phyloP scores from a whole-genome alignment of 2,113 vertebrate genomes.

The Campylomormyrus tamandua region DNA sequence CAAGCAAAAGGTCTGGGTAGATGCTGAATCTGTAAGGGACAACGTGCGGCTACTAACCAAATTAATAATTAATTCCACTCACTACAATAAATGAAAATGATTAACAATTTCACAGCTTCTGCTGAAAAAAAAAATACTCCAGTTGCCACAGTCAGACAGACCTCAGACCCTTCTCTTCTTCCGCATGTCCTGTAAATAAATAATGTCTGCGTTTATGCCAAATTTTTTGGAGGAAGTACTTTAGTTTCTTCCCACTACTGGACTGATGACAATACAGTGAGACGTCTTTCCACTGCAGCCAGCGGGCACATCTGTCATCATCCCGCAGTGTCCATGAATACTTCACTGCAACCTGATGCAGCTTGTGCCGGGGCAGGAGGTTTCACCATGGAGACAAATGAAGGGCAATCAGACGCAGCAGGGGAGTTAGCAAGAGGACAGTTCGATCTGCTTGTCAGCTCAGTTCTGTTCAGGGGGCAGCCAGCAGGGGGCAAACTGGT shows the following conservation, averaged over 20 bases:
- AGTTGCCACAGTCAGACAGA: not conserved
- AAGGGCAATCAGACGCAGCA: not conserved
- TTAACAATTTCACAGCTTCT: not conserved
- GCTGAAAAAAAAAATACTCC: not conserved
- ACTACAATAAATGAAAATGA: not conserved
- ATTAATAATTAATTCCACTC: not conserved
- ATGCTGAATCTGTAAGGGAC: not conserved
- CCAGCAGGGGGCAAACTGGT: not conserved
- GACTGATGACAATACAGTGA: not conserved
- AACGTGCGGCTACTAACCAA: not conserved
- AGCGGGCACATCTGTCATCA: not conserved
- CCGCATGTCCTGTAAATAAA: not conserved
- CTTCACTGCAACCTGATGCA: not conserved
- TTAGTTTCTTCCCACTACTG: not conserved
- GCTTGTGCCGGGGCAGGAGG: too few relatives aligned
- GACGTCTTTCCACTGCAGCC: not conserved
- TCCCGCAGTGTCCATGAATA: not conserved
- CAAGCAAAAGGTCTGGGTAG: too few relatives aligned
- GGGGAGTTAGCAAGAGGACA: not conserved
- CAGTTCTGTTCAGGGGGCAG: too few relatives aligned
- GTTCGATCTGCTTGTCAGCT: not conserved
- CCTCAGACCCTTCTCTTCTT: not conserved
- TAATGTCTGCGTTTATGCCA: not conserved
- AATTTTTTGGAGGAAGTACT: not conserved
- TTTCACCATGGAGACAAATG: not conserved